These are phyloP conservation scores for Tethea ocularis DNA, from an alignment of 2,888 invertebrate species.

Conservation along the genomic window DNA sequence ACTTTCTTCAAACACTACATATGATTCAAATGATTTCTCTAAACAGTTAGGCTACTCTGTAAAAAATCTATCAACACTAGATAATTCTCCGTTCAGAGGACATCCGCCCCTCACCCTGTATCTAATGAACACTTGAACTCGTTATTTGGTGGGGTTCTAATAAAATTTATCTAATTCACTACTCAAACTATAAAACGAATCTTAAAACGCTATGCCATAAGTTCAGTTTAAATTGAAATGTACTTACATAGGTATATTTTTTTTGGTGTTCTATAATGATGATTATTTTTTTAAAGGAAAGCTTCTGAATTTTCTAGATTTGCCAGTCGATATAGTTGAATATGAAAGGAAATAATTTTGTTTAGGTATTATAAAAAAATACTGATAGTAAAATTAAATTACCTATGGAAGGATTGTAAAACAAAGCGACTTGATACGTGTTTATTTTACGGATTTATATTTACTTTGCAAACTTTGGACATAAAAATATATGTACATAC, in stretches of 20 bases:
- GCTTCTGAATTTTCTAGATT: too few relatives aligned
- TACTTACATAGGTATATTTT: too few relatives aligned
- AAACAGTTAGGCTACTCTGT: conserved; percentile 41
- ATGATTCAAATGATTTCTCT: conserved; percentile 16
- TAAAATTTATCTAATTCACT: conserved; percentile 18
- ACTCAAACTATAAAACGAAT: conserved; percentile 22
- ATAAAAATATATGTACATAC: neutral
- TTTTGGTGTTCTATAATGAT: too few relatives aligned
- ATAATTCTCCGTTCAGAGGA: conserved; percentile 50
- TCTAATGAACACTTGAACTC: conserved; percentile 47
- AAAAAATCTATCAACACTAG: conserved; percentile 54
- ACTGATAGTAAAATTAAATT: too few relatives aligned
- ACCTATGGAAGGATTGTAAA: too few relatives aligned
- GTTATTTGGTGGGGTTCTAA: conserved; percentile 15
- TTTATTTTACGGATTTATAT: too few relatives aligned
- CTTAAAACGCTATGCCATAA: neutral
- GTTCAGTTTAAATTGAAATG: neutral
- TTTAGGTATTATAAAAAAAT: too few relatives aligned
- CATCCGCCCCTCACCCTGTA: conserved; percentile 57
- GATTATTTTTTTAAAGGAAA: too few relatives aligned
- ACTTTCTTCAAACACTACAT: neutral
- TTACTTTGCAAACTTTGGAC: too few relatives aligned
- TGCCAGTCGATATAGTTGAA: too few relatives aligned
- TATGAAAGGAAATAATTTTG: too few relatives aligned
- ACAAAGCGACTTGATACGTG: too few relatives aligned